Evolutionary conservation across 2,113 vertebrate genomes (phyloP).

Genomic region (Peromyscus californicus): DNA sequence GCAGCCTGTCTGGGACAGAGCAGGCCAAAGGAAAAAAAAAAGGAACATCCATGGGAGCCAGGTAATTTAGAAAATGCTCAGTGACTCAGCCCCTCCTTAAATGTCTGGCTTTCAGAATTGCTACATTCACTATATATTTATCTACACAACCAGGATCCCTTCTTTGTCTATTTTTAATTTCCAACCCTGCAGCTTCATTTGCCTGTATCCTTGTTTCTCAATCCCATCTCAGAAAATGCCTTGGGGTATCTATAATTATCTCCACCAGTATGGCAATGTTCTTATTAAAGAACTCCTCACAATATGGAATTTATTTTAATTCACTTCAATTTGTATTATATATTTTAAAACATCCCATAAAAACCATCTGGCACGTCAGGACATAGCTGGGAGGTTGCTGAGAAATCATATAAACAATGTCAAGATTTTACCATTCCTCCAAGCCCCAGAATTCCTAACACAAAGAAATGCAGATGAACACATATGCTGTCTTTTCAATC

Average conservation of each 20-base stretch:
- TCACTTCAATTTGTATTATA: slow-evolving; percentile 52
- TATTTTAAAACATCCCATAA: slow-evolving; percentile 68
- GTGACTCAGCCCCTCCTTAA: background rate
- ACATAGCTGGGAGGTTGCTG: slow-evolving; percentile 31
- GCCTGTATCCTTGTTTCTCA: slow-evolving; percentile 25
- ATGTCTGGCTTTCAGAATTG: background rate
- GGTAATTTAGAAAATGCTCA: background rate
- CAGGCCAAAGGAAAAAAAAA: background rate
- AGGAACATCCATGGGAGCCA: background rate
- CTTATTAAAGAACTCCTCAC: slow-evolving; percentile 62
- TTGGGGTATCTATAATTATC: slow-evolving; percentile 52
- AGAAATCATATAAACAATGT: slow-evolving; percentile 66
- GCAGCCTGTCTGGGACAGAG: fast-evolving
- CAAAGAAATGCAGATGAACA: background rate
- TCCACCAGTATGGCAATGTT: slow-evolving; percentile 41
- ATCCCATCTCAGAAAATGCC: slow-evolving; percentile 42
- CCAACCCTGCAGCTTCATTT: slow-evolving; percentile 53
- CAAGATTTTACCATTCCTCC: slow-evolving; percentile 45
- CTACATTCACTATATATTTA: slow-evolving; percentile 42
- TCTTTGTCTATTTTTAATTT: slow-evolving; percentile 65
- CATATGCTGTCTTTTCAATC: background rate
- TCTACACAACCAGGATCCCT: slow-evolving; percentile 46
- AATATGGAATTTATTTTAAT: slow-evolving; percentile 71
- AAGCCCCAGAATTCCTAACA: slow-evolving; percentile 8
- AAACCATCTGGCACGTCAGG: slow-evolving; percentile 66